Evolutionary conservation across 2,888 invertebrate species (phyloP), one percentile per base, ranked within the genome.

Genomic region (Sinohyriopsis cumingii): DNA sequence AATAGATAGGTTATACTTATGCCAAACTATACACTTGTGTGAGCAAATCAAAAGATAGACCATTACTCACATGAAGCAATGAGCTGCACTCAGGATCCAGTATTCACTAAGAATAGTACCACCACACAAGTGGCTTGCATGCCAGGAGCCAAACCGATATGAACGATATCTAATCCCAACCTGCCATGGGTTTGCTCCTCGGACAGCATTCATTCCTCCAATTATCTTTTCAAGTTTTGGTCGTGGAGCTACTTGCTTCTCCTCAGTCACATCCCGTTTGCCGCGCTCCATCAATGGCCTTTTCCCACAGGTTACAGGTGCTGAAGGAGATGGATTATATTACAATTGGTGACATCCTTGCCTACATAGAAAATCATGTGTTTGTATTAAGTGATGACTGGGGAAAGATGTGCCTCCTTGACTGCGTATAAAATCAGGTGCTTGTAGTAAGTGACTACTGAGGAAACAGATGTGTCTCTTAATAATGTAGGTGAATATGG

Each of bases 41-140:
- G 5, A 28, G 28, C 28, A 28, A 28, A 5, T 4, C 28, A 28
- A 28, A 28, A 28, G 28, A 28, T 3, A 28, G 28, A 28, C 28
- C 28, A 28, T 28, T 18, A 72, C 69, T 69, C 64, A 80, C 82
- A 45, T 64, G 68, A 86, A 87, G 71, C 89, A 89, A 72, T 89
- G 89, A 7, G 88, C 89, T 25, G 89, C 89, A 69, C 84, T 86
- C 55, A 89, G 77, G 9, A 89, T 74, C 88, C 88, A 89, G 68
- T 80, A 72, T 60, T 85, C 81, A 75, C 77, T 79, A 55, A 87
- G 64, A 33, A 87, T 83, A 55, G 86, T 85, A 20, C 83, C 89
- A 7, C 89, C 88, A 80, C 88, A 88, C 77, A 77, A 82, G 66
- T 86, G 86, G 20, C 61, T 24, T 45, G 59, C 60, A 15, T 73